These are phyloP conservation scores for Nansenia antarctica DNA, from an alignment of 2,113 vertebrate species.

Conservation along the genomic window DNA sequence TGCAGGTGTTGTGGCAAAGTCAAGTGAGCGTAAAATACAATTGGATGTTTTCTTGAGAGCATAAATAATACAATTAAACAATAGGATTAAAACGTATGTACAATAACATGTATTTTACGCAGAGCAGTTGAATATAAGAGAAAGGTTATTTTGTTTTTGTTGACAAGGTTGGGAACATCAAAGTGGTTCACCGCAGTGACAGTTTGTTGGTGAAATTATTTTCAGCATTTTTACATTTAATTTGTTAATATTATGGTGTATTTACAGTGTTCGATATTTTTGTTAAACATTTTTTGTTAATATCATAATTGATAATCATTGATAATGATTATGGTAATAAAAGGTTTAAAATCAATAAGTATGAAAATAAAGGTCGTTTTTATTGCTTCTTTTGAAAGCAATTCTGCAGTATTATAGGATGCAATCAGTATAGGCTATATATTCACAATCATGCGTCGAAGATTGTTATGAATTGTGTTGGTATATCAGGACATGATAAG, in stretches of 20 bases:
- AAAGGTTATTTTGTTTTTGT: no score
- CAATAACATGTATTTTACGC: not conserved
- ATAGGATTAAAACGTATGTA: not conserved
- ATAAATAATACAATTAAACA: no score
- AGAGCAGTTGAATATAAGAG: no score
- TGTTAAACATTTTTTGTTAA: no score
- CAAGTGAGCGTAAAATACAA: no score
- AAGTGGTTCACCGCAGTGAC: not conserved
- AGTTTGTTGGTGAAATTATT: not conserved
- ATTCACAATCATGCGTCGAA: not conserved
- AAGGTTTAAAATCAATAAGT: not conserved
- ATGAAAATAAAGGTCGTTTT: not conserved
- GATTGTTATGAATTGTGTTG: not conserved
- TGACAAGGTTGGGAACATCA: not conserved
- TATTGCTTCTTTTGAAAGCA: not conserved
- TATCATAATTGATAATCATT: not conserved
- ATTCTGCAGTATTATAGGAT: not conserved
- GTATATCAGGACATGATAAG: not conserved
- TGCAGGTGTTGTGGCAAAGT: no score
- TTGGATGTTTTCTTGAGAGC: not conserved
- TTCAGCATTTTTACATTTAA: no score
- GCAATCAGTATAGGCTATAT: no score
- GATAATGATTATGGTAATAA: not conserved
- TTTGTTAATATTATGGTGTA: no score
- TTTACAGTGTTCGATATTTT: no score